Conservation (phyloP, 2,113 vertebrate species). For the Gopherus evgoodei region DNA sequence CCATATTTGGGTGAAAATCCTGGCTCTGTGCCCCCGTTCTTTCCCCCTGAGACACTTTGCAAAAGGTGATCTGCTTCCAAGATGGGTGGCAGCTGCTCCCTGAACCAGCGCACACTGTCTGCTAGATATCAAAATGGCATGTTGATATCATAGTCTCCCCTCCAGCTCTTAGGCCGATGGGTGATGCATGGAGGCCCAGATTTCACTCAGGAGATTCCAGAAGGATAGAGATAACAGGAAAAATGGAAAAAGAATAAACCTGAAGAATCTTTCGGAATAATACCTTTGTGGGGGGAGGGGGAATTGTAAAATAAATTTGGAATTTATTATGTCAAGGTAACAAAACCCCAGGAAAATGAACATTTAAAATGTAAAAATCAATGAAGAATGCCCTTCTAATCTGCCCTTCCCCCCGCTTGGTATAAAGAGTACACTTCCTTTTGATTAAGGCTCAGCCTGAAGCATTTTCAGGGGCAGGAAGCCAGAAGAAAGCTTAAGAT, state of each 20-base stretch:
- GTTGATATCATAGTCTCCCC: background rate
- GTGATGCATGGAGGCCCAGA: background rate
- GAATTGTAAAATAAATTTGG: conserved; percentile 60
- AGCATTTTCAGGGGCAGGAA: conserved; percentile 60
- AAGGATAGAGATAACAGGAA: background rate
- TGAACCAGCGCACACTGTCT: background rate
- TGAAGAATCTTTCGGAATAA: background rate
- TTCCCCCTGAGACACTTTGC: background rate
- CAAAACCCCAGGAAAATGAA: conserved; percentile 18
- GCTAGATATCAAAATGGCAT: background rate
- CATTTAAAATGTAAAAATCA: conserved; percentile 63
- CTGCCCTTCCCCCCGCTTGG: conserved; percentile 60
- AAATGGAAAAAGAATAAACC: background rate
- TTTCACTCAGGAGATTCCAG: background rate
- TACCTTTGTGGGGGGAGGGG: background rate
- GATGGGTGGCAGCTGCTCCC: accelerated
- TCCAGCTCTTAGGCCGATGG: background rate
- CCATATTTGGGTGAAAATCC: background rate
- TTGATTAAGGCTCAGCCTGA: conserved; percentile 74
- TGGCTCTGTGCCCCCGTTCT: background rate
- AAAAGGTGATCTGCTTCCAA: background rate
- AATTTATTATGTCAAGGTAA: conserved; percentile 37
- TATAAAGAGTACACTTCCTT: conserved; percentile 64
- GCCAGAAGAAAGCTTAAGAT: conserved; percentile 74
- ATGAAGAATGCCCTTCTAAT: conserved; percentile 56